Evolutionary conservation across 2,113 vertebrate species (phyloP), one percentile per base, ranked within the genome.

Genomic region (Oncorhynchus mykiss): DNA sequence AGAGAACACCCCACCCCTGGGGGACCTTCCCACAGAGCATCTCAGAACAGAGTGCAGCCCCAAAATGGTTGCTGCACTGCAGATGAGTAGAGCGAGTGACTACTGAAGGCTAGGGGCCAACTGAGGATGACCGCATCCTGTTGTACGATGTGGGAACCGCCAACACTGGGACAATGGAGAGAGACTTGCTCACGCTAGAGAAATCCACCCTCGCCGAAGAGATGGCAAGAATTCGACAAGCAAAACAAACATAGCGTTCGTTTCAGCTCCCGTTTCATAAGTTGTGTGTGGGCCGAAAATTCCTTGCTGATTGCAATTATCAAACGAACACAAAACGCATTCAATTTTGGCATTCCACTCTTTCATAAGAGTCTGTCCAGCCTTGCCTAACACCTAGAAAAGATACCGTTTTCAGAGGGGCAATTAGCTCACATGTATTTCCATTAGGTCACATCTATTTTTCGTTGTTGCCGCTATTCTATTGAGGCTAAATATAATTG

Each of bases 11-110:
- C 65, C 29, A 68, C 78, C 24, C 79, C 66, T 71, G 27, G 77
- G 71, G 79, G 77, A 73, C 73, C 64, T 75, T 49, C 78, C 20
- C 7, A 85, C 82, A 77, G 78, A 2, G 73, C 72, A 57, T 67
- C 71, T 74, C 29, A 80, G 77, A 78, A 79, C 70, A 78, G 69
- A 57, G 9, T 39, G 80, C 86, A 78, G 84, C 68, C 66, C 70
- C 25, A 7, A 75, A 76, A 78, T 77, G 81, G 75, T 81, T 74
- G 77, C 70, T 81, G 14, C 75, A 76, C 59, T 67, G 49, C 45
- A 80, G 64, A 79, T 80, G 82, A 88, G 83, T 75, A 68, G 81
- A 82, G 82, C 0, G 72, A 82, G 86, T 80, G 84, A 79, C 81
- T 57, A 80, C 71, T 75, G 60, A 8, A 69, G 87, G 87, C 77